A percentile compares a stretch with the other conserved stretches of the same genome.
phyloP scores from a whole-genome alignment of 2,113 vertebrate genomes.

The Cathartes aura region DNA sequence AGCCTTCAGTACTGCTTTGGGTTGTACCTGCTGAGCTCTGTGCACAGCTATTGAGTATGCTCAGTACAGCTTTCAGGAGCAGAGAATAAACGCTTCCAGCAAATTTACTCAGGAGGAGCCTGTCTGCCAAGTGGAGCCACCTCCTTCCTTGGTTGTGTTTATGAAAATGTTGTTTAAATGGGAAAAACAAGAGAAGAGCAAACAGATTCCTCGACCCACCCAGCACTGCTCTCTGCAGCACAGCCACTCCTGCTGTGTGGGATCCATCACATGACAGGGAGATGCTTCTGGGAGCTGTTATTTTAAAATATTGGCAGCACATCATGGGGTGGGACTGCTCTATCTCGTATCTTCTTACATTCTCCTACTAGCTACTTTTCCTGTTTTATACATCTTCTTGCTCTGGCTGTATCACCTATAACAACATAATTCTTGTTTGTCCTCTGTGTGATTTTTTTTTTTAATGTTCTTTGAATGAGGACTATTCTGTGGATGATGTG shows the following conservation, averaged over 20 bases:
- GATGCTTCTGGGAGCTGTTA: constrained; percentile 40
- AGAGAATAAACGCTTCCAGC: not conserved
- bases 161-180: constrained; percentile 15
- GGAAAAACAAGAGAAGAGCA: constrained; percentile 34
- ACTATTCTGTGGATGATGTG: not conserved
- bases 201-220: constrained; percentile 9
- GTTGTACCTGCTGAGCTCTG: not conserved
- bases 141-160: constrained; percentile 18
- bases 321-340: constrained; percentile 10
- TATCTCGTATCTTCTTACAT: not conserved
- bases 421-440: not conserved
- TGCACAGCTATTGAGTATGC: not conserved
- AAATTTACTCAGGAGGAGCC: not conserved
- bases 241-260: constrained; percentile 3
- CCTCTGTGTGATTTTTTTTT: not conserved
- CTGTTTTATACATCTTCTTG: not conserved
- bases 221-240: not conserved
- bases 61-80: not conserved
- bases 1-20: not conserved
- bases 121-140: constrained; percentile 23
- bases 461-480: not conserved
- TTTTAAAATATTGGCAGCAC: constrained; percentile 63
- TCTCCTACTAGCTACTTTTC: not conserved
- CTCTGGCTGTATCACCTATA: not conserved
- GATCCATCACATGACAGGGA: not conserved